A percentile compares a stretch with the other conserved stretches of the same genome.
These are phyloP conservation scores for Nasonia longicornis DNA, from an alignment of 1,140 invertebrate genomes.

Conservation along the genomic window DNA sequence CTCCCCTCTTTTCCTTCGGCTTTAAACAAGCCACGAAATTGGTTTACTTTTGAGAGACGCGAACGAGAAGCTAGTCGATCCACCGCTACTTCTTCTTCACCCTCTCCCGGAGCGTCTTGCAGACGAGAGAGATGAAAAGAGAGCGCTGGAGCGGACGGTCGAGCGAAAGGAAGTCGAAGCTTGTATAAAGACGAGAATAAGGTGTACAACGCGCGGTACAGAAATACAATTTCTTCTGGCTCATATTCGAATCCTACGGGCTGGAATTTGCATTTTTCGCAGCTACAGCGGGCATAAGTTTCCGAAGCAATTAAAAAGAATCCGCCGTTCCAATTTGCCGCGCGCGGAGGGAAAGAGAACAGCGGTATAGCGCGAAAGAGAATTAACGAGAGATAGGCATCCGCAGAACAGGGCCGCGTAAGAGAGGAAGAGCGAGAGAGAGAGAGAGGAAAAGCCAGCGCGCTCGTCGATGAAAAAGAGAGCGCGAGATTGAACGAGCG, in stretches of 20 bases:
- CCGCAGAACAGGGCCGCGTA: neutral
- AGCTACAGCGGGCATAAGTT: neutral
- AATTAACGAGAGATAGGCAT: conserved; percentile 22
- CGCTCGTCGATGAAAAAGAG: conserved; percentile 1
- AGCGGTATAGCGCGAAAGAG: conserved; percentile 16
- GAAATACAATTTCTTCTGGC: neutral
- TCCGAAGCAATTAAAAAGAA: neutral
- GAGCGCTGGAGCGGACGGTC: neutral
- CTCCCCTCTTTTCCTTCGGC: conserved; percentile 54
- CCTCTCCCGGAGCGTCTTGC: neutral
- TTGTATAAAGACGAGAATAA: neutral
- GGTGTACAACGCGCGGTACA: too few relatives aligned
- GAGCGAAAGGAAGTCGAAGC: neutral
- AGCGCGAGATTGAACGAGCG: conserved; percentile 15
- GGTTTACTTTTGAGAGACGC: conserved; percentile 62
- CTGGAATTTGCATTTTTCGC: too few relatives aligned
- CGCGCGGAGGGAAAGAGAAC: neutral
- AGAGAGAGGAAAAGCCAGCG: conserved; percentile 19
- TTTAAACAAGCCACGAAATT: conserved; percentile 70
- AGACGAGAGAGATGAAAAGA: neutral
- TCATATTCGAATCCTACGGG: neutral
- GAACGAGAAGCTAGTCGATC: neutral
- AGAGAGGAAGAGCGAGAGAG: neutral
- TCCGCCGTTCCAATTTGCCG: neutral
- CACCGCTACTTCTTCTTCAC: neutral